phyloP scores from a whole-genome alignment of 2,888 invertebrate genomes.

The Plusia festucae region DNA sequence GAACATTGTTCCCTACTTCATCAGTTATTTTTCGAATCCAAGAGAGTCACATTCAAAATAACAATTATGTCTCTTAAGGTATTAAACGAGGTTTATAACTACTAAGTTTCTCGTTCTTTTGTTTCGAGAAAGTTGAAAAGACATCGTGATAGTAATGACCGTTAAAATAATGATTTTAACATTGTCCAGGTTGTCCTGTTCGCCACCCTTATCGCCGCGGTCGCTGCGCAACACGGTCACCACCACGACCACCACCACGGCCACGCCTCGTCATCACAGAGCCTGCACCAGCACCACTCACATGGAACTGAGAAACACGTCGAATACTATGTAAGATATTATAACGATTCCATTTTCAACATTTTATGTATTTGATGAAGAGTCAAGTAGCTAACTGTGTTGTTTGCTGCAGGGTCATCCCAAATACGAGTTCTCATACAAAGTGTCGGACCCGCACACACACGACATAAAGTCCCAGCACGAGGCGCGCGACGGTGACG shows the following conservation, averaged over 20 bases:
- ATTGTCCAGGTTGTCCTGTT: neutral
- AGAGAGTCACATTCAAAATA: too few species aligned
- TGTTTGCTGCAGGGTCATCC: constrained; percentile 71
- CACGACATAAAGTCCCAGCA: constrained; percentile 87
- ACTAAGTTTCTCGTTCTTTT: too few species aligned
- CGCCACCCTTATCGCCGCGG: neutral
- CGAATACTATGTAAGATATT: constrained; percentile 46
- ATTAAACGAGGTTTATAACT: too few species aligned
- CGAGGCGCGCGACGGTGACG: constrained; percentile 87
- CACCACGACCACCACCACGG: constrained; percentile 59
- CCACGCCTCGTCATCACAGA: constrained; percentile 68
- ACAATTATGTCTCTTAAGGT: too few species aligned
- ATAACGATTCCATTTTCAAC: neutral
- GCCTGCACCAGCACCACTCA: constrained; percentile 62
- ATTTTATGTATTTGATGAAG: neutral
- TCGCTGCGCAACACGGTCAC: constrained; percentile 32
- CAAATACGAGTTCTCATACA: constrained; percentile 85
- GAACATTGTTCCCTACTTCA: too few species aligned
- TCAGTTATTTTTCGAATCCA: too few species aligned
- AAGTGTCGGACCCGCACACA: constrained; percentile 85
- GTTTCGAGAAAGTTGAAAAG: too few species aligned
- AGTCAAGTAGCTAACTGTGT: neutral
- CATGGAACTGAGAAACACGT: constrained; percentile 41
- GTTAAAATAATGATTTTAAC: neutral
- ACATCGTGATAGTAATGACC: too few species aligned